Percentiles rank a stretch among this genome's conserved stretches.
phyloP scores from a whole-genome alignment of 2,888 invertebrate species.

The Lepidochitona cinerea region DNA sequence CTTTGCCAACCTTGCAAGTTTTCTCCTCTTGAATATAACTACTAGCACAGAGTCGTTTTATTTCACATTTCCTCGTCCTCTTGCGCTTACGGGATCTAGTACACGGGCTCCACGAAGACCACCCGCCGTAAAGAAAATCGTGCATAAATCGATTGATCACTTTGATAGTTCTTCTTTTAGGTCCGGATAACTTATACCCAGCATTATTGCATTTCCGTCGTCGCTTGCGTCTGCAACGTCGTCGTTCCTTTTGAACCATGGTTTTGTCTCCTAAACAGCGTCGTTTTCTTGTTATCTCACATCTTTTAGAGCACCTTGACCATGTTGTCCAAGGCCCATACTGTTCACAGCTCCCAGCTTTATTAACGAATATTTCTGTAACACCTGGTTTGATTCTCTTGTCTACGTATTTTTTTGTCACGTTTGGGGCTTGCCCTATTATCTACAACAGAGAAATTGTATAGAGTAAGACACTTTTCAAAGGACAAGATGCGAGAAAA shows the following conservation, averaged over 20 bases:
- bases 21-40: constrained; percentile 86
- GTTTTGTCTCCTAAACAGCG: constrained; percentile 61
- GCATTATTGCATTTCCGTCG: constrained; percentile 33
- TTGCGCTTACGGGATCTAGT: constrained; percentile 84
- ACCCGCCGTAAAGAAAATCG: constrained; percentile 72
- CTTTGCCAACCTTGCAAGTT: constrained; percentile 87
- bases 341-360: too few species aligned
- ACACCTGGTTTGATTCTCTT: too few species aligned
- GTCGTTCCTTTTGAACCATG: constrained; percentile 61
- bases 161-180: constrained; percentile 41
- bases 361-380: too few species aligned
- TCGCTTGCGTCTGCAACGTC: constrained; percentile 41
- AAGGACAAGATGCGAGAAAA: too few species aligned
- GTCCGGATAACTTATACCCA: constrained; percentile 38
- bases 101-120: constrained; percentile 89
- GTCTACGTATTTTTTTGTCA: too few species aligned
- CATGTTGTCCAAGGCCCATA: constrained; percentile 64
- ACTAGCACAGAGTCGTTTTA: constrained; percentile 81
- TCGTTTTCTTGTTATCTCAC: constrained; percentile 65
- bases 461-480: too few species aligned
- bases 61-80: constrained; percentile 82
- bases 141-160: constrained; percentile 58
- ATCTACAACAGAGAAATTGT: too few species aligned
- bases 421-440: too few species aligned
- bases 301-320: constrained; percentile 61